Evolutionary conservation across 1,140 invertebrate species (phyloP), one percentile per base, ranked within the genome.

Genomic region (Drosophila sp.): DNA sequence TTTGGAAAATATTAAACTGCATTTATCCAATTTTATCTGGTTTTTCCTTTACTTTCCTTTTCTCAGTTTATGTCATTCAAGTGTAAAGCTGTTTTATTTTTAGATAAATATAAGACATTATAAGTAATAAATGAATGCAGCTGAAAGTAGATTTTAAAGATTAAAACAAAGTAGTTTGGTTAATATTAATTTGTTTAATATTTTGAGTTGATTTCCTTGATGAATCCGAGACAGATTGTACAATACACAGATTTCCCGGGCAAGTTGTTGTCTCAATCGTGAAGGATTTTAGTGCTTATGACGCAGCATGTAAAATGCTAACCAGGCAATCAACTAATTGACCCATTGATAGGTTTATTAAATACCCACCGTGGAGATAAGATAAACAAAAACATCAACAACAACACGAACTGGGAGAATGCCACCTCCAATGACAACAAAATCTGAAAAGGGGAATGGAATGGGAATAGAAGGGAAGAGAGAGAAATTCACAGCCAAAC

Each of bases 341-440:
- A 87, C 71, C 86, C 74, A 86, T 86, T 86, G 83, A 86, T 76
- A 66, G 82, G 78, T 75, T 86, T 80, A 86, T 86, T 86, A 86
- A 87, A 74, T 65, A 66, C 11, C 27, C 53, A 72, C 34, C 64
- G 56, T 59, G 62, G 48, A 41, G 58, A 57, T 14, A 29, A 34
- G 62, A 45, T 41, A 40, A 53, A 58, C 48, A 67, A 54, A 21
- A 67, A 32, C 48, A 9, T 45, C 45, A 62, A 45, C 34, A 14
- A 21, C 59, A 62, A 48, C 9, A 32, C 45, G 25, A 61, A 40
- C 13, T 18, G 25, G 16, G 11, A 38, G 13, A 41, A 59, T 40
- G 36, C 34, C 56, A 50, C 36, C 21, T 65, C 40, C 18, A 27
- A 38, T 16, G 21, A 50, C 13, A 48, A 8, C 45, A n/a, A 27